phyloP scores from a whole-genome alignment of 2,888 invertebrate genomes.

The Oasisia sp. region DNA sequence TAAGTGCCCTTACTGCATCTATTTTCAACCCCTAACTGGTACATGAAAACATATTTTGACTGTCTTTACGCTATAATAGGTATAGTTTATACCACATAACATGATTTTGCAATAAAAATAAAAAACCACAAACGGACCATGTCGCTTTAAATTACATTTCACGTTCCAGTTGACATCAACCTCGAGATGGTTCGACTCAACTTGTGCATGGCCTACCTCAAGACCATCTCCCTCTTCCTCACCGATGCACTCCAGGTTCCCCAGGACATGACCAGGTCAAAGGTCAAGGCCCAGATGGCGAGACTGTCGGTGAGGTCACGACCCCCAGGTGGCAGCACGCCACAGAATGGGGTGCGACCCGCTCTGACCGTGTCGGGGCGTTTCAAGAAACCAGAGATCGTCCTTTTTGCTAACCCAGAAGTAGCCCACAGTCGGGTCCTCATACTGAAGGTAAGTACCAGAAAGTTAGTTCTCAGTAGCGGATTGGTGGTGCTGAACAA shows the following conservation, averaged over 20 bases:
- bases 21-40: too few relatives aligned
- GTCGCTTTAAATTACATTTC: too few relatives aligned
- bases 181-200: constrained; percentile 80
- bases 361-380: constrained; percentile 77
- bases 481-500: too few relatives aligned
- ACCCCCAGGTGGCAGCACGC: constrained; percentile 31
- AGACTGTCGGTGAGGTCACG: not conserved
- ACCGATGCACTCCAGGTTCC: constrained; percentile 69
- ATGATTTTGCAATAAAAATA: too few relatives aligned
- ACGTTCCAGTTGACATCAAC: constrained; percentile 73
- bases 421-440: constrained; percentile 71
- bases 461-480: too few relatives aligned
- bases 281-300: constrained; percentile 13
- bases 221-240: constrained; percentile 72
- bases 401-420: constrained; percentile 74
- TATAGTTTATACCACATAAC: too few relatives aligned
- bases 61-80: too few relatives aligned
- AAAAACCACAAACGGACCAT: too few relatives aligned
- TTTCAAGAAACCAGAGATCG: constrained; percentile 81
- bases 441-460: constrained; percentile 70
- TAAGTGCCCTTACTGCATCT: too few relatives aligned
- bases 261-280: constrained; percentile 22
- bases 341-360: constrained; percentile 69
- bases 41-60: too few relatives aligned
- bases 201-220: constrained; percentile 78